Evolutionary conservation across 2,797 vertebrate genomes (phyloP), one percentile per base, ranked within the genome.

Genomic region (Squalus acanthias): DNA sequence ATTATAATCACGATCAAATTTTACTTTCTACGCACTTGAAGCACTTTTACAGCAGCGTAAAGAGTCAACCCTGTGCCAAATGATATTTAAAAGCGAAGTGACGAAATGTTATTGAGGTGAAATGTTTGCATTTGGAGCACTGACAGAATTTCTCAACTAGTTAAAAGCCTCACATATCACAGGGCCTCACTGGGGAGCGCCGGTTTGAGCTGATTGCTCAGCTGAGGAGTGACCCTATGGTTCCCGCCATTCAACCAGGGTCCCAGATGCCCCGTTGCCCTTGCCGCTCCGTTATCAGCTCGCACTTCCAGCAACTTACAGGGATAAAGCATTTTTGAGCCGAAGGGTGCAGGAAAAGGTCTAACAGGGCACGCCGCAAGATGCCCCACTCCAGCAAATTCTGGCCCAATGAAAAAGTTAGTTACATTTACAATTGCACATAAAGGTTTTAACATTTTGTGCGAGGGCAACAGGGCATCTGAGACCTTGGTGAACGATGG

Each of bases 1-100:
- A 92, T 65, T 91, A 63, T 91, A 63, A 33, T 91, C 88, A 91
- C 1, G 74, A 76, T 92, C 89, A 65, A 50, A 92, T 92, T 92
- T 92, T 65, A 92, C 60, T 92, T 65, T 33, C 89, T 22, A 20
- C 9, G 57, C 60, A 60, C 60, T 92, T 92, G 57, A 65, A 20
- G 63, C 57, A 65, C 24, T 89, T 89, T 89, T 60, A 89, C 60
- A 65, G 63, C 63, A 20, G 29, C 46, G 15, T 92, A 65, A n/a
- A 7, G 57, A 92, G 57, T 26, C 57, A 92, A 65, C 6, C 57
- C 33, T 92, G 3, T n/a, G 60, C 82, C 82, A 50, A 85, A 22
- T 85, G 20, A 9, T 50, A 22, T 24, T 85, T 24, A 85, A 85
- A 85, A 22, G 20, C 7, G 2, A 85, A 85, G 20, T 85, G 82